phyloP scores from a whole-genome alignment of 2,113 vertebrate species.

The Brachionichthys hirsutus region DNA sequence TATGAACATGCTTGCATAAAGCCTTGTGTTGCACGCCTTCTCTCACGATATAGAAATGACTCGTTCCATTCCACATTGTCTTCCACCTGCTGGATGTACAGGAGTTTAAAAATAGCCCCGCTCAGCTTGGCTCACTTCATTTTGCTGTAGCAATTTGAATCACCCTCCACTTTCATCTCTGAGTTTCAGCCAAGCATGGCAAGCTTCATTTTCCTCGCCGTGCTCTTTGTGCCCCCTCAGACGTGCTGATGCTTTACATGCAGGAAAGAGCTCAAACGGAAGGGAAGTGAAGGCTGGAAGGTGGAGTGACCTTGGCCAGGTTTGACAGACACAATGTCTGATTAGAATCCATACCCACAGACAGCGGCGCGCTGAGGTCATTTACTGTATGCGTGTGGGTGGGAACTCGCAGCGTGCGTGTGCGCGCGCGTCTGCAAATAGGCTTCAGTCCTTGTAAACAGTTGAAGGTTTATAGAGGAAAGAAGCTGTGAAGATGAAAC shows the following conservation, averaged over 20 bases:
- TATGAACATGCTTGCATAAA: background rate
- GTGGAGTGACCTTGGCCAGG: constrained; percentile 75
- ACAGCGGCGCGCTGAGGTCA: constrained; percentile 67
- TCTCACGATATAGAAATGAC: constrained; percentile 55
- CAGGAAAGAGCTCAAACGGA: constrained; percentile 72
- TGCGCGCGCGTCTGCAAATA: constrained; percentile 54
- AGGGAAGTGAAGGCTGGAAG: constrained; percentile 76
- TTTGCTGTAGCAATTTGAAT: constrained; percentile 72
- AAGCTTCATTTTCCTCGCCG: constrained; percentile 73
- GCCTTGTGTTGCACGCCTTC: constrained; percentile 30
- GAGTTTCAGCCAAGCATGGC: constrained; percentile 69
- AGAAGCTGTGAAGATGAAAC: constrained; percentile 76
- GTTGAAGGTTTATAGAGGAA: constrained; percentile 69
- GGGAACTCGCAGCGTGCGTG: constrained; percentile 21
- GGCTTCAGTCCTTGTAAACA: constrained; percentile 71
- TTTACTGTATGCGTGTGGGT: constrained; percentile 71
- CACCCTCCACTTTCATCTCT: constrained; percentile 72
- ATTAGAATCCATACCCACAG: constrained; percentile 72
- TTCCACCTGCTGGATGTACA: constrained; percentile 52
- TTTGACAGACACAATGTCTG: constrained; percentile 75
- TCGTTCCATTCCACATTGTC: constrained; percentile 55
- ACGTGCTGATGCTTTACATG: constrained; percentile 75
- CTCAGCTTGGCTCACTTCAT: constrained; percentile 69
- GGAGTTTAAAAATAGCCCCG: constrained; percentile 73
- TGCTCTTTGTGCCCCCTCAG: constrained; percentile 45